Evolutionary conservation across 2,113 vertebrate genomes (phyloP).

Genomic region (Psittacus erithacus): DNA sequence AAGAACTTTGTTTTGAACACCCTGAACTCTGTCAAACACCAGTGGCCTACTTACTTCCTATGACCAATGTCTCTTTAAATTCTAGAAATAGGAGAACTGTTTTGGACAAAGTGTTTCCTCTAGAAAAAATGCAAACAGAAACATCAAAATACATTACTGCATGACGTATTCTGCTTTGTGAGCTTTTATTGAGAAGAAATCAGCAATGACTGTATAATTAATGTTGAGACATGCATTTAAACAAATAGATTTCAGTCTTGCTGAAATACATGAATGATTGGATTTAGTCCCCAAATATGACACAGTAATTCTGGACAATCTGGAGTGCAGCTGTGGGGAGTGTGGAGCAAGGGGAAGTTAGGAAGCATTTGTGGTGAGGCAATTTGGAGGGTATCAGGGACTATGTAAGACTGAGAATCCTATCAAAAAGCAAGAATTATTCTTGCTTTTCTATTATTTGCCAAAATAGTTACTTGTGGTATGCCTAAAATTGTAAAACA

Average conservation of each 20-base stretch:
- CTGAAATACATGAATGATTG: neutral
- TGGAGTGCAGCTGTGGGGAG: constrained; percentile 15
- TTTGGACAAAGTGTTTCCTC: neutral
- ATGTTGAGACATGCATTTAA: neutral
- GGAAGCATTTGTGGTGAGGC: neutral
- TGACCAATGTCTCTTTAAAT: neutral
- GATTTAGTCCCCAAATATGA: neutral
- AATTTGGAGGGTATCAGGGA: neutral
- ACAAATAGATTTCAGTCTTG: neutral
- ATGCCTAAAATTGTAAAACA: neutral
- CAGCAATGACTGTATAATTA: neutral
- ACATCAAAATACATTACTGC: neutral
- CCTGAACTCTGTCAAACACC: neutral
- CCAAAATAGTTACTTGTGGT: neutral
- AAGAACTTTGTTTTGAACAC: neutral
- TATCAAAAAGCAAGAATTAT: neutral
- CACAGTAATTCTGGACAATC: neutral
- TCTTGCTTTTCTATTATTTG: neutral
- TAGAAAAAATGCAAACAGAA: neutral
- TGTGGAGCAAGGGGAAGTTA: neutral
- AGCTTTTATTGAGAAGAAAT: neutral
- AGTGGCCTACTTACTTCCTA: neutral
- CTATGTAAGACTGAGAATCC: neutral
- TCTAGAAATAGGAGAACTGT: neutral
- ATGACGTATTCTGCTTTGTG: neutral